phyloP scores from a whole-genome alignment of 2,888 invertebrate genomes.

The Ochropleura leucogaster region DNA sequence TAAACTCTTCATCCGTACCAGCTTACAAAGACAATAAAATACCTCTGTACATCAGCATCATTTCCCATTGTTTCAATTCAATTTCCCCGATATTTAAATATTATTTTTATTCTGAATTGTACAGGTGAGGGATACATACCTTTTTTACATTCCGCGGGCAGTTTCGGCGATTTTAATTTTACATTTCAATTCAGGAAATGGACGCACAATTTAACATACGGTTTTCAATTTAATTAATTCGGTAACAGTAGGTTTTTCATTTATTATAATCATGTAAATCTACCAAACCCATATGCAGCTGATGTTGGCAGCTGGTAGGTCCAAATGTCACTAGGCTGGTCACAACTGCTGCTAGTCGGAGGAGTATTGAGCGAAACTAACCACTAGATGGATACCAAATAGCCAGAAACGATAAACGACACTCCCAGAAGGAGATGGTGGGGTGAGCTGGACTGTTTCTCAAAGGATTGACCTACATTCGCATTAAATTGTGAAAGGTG shows the following conservation, averaged over 20 bases:
- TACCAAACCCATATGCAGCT: too few relatives aligned
- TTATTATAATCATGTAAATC: neutral
- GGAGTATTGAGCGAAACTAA: too few relatives aligned
- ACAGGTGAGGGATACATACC: slow-evolving; percentile 14
- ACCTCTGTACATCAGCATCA: neutral
- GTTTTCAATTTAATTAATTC: slow-evolving; percentile 21
- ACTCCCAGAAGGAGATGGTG: too few relatives aligned
- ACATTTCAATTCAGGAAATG: slow-evolving; percentile 31
- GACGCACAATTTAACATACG: slow-evolving; percentile 20
- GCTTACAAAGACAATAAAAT: neutral
- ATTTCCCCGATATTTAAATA: slow-evolving; percentile 47
- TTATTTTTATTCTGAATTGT: slow-evolving; percentile 43
- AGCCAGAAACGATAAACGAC: too few relatives aligned
- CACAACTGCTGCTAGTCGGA: too few relatives aligned
- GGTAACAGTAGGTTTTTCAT: neutral
- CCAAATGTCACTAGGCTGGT: too few relatives aligned
- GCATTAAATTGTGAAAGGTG: too few relatives aligned
- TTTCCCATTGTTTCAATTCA: slow-evolving; percentile 27
- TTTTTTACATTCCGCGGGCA: slow-evolving; percentile 12
- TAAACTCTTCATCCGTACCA: neutral
- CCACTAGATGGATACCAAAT: too few relatives aligned
- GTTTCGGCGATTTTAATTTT: slow-evolving; percentile 33
- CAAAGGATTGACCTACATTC: too few relatives aligned
- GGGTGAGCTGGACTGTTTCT: too few relatives aligned
- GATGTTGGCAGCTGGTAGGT: too few relatives aligned